Evolutionary conservation across 2,888 invertebrate genomes (phyloP), one percentile per base, ranked within the genome.

Genomic region (Cheilosia grossa): DNA sequence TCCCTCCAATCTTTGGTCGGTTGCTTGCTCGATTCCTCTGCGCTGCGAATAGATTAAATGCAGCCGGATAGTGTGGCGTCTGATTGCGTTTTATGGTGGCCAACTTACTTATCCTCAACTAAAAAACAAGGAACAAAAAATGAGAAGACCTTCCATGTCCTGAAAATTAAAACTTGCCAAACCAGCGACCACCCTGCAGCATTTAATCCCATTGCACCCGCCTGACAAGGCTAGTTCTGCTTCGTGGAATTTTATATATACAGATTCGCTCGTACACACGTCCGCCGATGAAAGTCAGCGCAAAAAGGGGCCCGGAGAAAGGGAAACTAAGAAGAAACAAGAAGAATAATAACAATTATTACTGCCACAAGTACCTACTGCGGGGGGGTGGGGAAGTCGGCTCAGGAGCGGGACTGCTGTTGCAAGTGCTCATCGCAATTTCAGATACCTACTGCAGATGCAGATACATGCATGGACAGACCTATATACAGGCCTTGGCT

Each of bases 131-230:
- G 15, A 44, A 24, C 9, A 21, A 24, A 27, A 24, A 40, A 42
- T 2, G 27, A 13, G 21, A 64, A 59, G 72, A 61, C 77, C 53
- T 51, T 69, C 47, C 64, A 56, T 80, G 83, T 83, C 83, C 80
- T 74, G 64, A 54, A 66, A 83, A 83, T 79, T 83, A 75, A 83
- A 80, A 75, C 83, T 80, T 47, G 33, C 66, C 74, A 69, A 79
- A 64, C 67, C 51, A 64, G 69, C 53, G 79, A 83, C 79, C 82
- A 83, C 79, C 79, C 82, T 73, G 74, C 58, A 74, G 79, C 73
- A 19, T 53, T 53, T 67, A 77, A 73, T 79, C 63, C 63, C 63
- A 66, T 40, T 47, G 40, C 54, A 53, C 61, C 79, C 72, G 58
- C 79, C 44, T 56, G 30, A 21, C 24, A 40, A 19, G 54, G 19